Evolutionary conservation across 2,888 invertebrate genomes (phyloP).

Genomic region (Onthophagus sagittarius): DNA sequence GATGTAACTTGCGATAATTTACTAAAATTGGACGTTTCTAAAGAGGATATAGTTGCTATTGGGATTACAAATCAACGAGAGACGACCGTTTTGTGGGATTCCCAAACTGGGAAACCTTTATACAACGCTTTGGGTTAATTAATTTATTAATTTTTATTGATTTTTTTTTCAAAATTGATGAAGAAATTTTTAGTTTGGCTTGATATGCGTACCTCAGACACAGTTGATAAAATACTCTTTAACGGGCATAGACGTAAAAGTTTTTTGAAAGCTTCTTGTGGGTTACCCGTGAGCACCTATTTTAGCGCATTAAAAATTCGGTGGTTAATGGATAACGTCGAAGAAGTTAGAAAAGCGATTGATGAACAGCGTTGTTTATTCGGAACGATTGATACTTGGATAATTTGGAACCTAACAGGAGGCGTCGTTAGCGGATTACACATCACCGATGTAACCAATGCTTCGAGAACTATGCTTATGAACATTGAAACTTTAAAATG

Average conservation of each 20-base stretch:
- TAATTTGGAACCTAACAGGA: constrained; percentile 80
- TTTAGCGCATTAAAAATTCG: constrained; percentile 91
- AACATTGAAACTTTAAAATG: constrained; percentile 81
- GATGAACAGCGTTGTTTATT: constrained; percentile 73
- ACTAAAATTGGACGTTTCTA: background rate
- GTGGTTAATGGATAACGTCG: constrained; percentile 89
- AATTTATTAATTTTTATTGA: background rate
- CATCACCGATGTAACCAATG: constrained; percentile 94
- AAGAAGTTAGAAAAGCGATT: constrained; percentile 71
- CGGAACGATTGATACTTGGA: constrained; percentile 95
- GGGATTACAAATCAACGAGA: constrained; percentile 97
- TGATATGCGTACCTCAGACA: constrained; percentile 79
- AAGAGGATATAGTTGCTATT: constrained; percentile 67
- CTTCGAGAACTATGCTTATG: constrained; percentile 96
- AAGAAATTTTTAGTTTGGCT: constrained; percentile 67
- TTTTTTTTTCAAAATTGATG: background rate
- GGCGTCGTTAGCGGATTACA: constrained; percentile 66
- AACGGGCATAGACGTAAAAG: constrained; percentile 68
- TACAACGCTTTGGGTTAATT: constrained; percentile 74
- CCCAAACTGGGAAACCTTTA: constrained; percentile 82
- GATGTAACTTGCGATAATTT: constrained; percentile 58
- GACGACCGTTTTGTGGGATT: constrained; percentile 95
- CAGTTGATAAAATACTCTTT: constrained; percentile 73
- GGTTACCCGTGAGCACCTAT: constrained; percentile 88
- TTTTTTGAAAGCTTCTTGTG: constrained; percentile 71